Percentiles rank a stretch among this genome's conserved stretches.
phyloP scores from a whole-genome alignment of 1,140 invertebrate species.

The Triops cancriformis region DNA sequence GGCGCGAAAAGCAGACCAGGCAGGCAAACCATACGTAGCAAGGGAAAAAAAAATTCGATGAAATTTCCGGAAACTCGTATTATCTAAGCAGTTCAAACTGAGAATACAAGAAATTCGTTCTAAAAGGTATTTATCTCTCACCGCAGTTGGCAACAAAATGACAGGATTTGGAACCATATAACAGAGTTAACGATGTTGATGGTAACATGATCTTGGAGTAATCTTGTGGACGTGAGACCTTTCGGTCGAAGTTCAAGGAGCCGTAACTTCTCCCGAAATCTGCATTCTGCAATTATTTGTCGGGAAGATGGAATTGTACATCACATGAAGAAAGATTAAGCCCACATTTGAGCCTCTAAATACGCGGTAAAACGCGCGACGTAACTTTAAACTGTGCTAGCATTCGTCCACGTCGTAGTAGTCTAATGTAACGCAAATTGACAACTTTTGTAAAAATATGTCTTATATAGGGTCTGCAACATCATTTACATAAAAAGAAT shows the following conservation, averaged over 20 bases:
- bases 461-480: too few relatives aligned
- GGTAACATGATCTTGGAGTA: background rate
- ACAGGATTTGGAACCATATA: background rate
- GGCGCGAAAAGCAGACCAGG: background rate
- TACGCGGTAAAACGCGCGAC: too few relatives aligned
- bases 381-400: too few relatives aligned
- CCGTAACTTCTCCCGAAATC: background rate
- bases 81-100: background rate
- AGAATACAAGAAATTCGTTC: background rate
- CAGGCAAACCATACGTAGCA: background rate
- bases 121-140: background rate
- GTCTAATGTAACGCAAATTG: too few relatives aligned
- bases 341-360: too few relatives aligned
- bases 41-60: too few relatives aligned
- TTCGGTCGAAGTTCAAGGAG: background rate
- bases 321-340: too few relatives aligned
- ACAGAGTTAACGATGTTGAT: background rate
- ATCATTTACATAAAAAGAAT: background rate
- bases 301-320: too few relatives aligned
- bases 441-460: too few relatives aligned
- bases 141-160: constrained; percentile 3
- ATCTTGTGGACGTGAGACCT: background rate
- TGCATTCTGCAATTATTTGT: too few relatives aligned
- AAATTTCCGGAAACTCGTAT: background rate
- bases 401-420: too few relatives aligned